Percentiles rank a stretch among this genome's conserved stretches.
phyloP scores from a whole-genome alignment of 1,140 invertebrate genomes.

The Drosophila repleta region DNA sequence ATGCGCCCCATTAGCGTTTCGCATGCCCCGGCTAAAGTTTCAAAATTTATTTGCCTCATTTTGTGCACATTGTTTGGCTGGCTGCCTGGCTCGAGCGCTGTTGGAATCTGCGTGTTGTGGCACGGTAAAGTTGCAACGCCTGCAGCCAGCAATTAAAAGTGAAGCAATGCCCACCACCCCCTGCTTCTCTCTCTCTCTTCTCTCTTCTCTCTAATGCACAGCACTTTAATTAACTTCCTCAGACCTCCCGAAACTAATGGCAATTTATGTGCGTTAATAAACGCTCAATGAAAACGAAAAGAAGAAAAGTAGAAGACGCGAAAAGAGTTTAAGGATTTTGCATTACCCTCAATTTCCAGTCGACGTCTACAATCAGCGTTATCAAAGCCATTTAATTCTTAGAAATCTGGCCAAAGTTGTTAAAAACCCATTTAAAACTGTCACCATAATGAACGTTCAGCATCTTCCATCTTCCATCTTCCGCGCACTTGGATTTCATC shows the following conservation, averaged over 20 bases:
- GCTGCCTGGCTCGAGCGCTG: conserved; percentile 27
- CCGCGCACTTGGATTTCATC: conserved; percentile 45
- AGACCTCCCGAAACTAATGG: conserved; percentile 57
- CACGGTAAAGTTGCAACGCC: conserved; percentile 66
- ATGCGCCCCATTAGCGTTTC: conserved; percentile 51
- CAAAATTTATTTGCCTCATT: conserved; percentile 78
- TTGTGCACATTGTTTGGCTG: conserved; percentile 66
- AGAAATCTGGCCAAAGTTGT: conserved; percentile 73
- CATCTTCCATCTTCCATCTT: conserved; percentile 17
- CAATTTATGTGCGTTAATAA: conserved; percentile 77
- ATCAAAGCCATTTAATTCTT: conserved; percentile 77
- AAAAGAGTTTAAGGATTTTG: conserved; percentile 7
- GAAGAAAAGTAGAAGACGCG: conserved; percentile 15
- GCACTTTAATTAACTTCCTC: conserved; percentile 68
- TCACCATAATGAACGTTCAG: conserved; percentile 66
- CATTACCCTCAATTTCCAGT: conserved; percentile 58
- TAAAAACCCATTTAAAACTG: conserved; percentile 80
- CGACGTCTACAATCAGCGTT: conserved; percentile 56
- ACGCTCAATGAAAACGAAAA: conserved; percentile 35
- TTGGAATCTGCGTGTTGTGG: conserved; percentile 69
- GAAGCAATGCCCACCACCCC: not conserved
- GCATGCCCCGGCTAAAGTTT: conserved; percentile 43
- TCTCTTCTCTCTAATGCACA: conserved; percentile 40
- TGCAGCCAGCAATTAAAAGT: conserved; percentile 77
- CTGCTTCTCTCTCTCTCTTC: no score